Conservation (phyloP, 1,140 invertebrate genomes). For the Charaxes varanes region DNA sequence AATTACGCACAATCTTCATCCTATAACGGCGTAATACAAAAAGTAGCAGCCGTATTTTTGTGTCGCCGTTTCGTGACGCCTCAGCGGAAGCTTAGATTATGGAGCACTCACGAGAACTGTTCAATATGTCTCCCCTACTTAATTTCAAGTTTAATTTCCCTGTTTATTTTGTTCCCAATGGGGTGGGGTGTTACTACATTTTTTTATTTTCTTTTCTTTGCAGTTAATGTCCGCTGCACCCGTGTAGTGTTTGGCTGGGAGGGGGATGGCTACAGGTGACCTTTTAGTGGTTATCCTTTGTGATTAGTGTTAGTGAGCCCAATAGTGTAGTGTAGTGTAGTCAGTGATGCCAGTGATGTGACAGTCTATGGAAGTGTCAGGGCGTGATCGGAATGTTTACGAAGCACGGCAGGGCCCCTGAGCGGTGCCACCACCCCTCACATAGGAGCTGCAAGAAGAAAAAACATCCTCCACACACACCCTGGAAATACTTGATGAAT, state of each 20-base stretch:
- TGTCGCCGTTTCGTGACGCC: slow-evolving; percentile 26
- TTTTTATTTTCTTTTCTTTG: slow-evolving; percentile 70
- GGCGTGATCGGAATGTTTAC: slow-evolving; percentile 65
- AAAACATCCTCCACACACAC: slow-evolving; percentile 66
- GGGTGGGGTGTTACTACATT: slow-evolving; percentile 48
- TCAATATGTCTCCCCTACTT: slow-evolving; percentile 30
- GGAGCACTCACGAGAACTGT: slow-evolving; percentile 31
- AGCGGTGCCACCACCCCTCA: slow-evolving; percentile 59
- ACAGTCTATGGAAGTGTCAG: slow-evolving; percentile 63
- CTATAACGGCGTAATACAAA: slow-evolving; percentile 32
- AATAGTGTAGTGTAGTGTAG: slow-evolving; percentile 39
- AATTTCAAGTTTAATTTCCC: slow-evolving; percentile 19
- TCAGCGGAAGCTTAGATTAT: slow-evolving; percentile 34
- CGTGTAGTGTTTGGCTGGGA: slow-evolving; percentile 45
- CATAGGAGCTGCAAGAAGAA: slow-evolving; percentile 67
- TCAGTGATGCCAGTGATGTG: slow-evolving; percentile 56
- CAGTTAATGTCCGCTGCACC: slow-evolving; percentile 54
- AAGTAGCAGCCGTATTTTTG: slow-evolving; percentile 29
- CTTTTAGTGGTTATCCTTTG: slow-evolving; percentile 50
- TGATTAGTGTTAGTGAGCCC: slow-evolving; percentile 46
- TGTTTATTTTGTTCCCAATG: slow-evolving; percentile 38
- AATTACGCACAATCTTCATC: slow-evolving; percentile 41
- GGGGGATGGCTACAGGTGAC: slow-evolving; percentile 61
- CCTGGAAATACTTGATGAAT: slow-evolving; percentile 75
- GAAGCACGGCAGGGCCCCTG: slow-evolving; percentile 61